These are phyloP conservation scores for Microplitis mediator DNA, from an alignment of 1,140 invertebrate genomes.

Conservation along the genomic window DNA sequence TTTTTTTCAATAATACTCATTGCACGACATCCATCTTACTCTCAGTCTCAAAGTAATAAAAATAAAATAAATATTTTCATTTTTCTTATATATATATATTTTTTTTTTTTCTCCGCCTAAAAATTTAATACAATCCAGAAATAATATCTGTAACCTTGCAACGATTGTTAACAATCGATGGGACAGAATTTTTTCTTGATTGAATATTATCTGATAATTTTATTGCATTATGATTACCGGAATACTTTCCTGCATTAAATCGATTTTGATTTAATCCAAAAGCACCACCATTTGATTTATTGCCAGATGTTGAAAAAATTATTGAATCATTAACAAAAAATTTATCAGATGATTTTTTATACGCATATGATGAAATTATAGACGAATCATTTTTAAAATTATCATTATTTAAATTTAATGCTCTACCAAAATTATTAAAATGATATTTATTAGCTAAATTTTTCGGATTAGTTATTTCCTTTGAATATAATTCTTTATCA, in stretches of 20 bases:
- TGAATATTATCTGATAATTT: constrained; percentile 35
- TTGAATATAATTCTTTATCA: constrained; percentile 48
- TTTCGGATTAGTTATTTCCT: constrained; percentile 35
- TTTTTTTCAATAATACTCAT: too few relatives aligned
- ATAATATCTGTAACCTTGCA: constrained; percentile 59
- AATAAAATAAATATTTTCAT: too few relatives aligned
- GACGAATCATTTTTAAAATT: neutral
- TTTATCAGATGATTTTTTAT: constrained; percentile 34
- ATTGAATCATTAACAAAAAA: constrained; percentile 44
- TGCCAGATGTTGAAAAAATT: constrained; percentile 46
- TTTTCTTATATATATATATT: neutral
- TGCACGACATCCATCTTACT: too few relatives aligned
- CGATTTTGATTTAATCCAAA: constrained; percentile 54
- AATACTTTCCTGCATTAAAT: constrained; percentile 59
- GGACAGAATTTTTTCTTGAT: constrained; percentile 40
- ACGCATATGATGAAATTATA: constrained; percentile 33
- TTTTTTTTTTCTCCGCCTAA: neutral
- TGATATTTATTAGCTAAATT: too few relatives aligned
- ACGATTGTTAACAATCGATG: constrained; percentile 38
- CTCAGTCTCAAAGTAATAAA: too few relatives aligned
- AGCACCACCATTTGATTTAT: constrained; percentile 45
- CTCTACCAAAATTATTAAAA: constrained; percentile 30
- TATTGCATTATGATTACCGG: constrained; percentile 41
- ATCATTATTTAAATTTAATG: constrained; percentile 23
- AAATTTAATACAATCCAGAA: constrained; percentile 53